Evolutionary conservation across 2,888 invertebrate genomes (phyloP).

Genomic region (Oxycera nigricornis): DNA sequence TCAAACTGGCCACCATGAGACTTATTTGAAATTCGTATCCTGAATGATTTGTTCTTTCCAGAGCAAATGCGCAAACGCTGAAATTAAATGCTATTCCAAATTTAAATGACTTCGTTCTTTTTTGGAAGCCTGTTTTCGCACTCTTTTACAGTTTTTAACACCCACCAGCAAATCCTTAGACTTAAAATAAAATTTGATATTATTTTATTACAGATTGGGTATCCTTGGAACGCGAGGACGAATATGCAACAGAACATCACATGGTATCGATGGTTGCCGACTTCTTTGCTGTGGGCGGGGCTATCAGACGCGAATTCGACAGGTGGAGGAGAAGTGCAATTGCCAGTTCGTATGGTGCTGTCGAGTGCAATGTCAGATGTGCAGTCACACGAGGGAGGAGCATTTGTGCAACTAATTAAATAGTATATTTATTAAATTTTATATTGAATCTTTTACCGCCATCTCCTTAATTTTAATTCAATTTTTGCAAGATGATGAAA

Average conservation of each 20-base stretch:
- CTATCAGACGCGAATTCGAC: conserved; percentile 81
- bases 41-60: too few relatives aligned
- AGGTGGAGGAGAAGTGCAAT: conserved; percentile 86
- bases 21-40: too few relatives aligned
- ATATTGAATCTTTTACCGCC: conserved; percentile 32
- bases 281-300: conserved; percentile 89
- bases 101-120: too few relatives aligned
- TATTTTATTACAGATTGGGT: conserved; percentile 67
- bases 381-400: conserved; percentile 79
- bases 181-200: too few relatives aligned
- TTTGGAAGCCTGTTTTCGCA: too few relatives aligned
- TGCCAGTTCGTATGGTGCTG: conserved; percentile 94
- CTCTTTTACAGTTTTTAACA: too few relatives aligned
- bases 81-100: too few relatives aligned
- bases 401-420: conserved; percentile 80
- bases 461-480: conserved; percentile 29
- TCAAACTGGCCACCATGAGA: too few relatives aligned
- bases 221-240: conserved; percentile 84
- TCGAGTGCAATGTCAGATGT: conserved; percentile 83
- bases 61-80: too few relatives aligned
- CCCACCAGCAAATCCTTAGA: too few relatives aligned
- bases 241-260: conserved; percentile 83
- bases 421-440: conserved; percentile 39
- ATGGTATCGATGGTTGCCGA: conserved; percentile 85
- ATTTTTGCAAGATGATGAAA: conserved; percentile 4